phyloP scores from a whole-genome alignment of 2,113 vertebrate genomes.

The Lonchura striata region DNA sequence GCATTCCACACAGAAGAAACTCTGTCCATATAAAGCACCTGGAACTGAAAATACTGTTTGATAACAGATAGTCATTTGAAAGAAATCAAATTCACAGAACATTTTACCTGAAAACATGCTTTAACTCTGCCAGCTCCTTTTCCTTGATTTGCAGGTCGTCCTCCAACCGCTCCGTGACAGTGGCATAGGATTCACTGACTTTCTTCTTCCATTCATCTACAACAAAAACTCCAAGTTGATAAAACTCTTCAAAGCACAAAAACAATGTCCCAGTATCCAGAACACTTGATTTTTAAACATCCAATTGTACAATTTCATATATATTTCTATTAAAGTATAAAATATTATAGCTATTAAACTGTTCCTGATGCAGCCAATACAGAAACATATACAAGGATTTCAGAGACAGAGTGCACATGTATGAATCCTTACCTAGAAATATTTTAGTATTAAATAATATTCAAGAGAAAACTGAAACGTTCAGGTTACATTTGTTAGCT shows the following conservation, averaged over 20 bases:
- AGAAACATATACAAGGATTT: slow-evolving; percentile 7
- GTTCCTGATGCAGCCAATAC: not conserved
- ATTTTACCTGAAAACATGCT: slow-evolving; percentile 86
- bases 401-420: not conserved
- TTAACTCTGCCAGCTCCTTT: slow-evolving; percentile 81
- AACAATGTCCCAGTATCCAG: not conserved
- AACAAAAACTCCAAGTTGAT: not conserved
- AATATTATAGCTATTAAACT: slow-evolving; percentile 17
- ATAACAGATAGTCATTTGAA: not conserved
- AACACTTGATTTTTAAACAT: not conserved
- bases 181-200: slow-evolving; percentile 88
- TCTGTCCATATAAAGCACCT: not conserved
- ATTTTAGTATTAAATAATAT: not conserved
- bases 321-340: slow-evolving; percentile 28
- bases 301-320: not conserved
- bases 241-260: not conserved
- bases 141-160: slow-evolving; percentile 90
- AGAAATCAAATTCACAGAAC: not conserved
- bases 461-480: not conserved
- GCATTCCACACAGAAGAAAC: not conserved
- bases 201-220: slow-evolving; percentile 98
- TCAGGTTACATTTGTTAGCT: not conserved
- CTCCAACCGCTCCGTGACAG: slow-evolving; percentile 83
- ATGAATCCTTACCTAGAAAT: not conserved
- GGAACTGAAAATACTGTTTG: not conserved